Evolutionary conservation across 2,888 invertebrate species (phyloP), one percentile per base, ranked within the genome.

Genomic region (Orthosia cruda): DNA sequence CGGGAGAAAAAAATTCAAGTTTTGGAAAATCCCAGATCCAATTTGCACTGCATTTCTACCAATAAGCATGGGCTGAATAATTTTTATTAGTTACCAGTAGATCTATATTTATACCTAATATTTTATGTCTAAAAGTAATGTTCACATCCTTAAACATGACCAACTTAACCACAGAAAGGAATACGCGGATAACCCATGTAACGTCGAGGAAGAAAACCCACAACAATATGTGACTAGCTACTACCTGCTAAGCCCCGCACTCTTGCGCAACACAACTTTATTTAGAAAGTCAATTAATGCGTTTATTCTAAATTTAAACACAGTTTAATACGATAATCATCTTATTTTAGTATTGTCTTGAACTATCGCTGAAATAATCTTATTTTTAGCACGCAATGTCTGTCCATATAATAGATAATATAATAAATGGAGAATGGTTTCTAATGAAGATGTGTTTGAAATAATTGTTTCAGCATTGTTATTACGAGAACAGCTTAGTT

Each of bases 221-320:
- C 57, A 62, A 5, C 63, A 67, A 72, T 64, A 79, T 26, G 57
- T 52, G 40, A 40, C 61, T n/a, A 58, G 58, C 66, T 49, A 40
- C 59, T 57, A 26, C 62, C 59, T 57, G 26, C 62, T 20, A 61
- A 20, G 20, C 20, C 65, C 26, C 58, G 47, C 72, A 72, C 20
- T 61, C 77, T 86, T 85, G 57, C 79, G 78, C 70, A 87, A 81
- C 55, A 52, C 9, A 62, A 63, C 47, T 47, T 81, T 71, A 79
- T 76, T 70, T 87, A 87, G 86, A 87, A 87, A 87, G 87, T 77
- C 52, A 67, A 84, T 84, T 71, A 80, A 74, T 63, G 67, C 70
- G 68, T 76, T 69, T 62, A 65, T 64, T 73, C 45, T 58, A 75
- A 74, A 79, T 69, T 73, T 76, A 86, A 63, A 54, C 57, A 26